Conservation (phyloP, 2,797 vertebrate species). For the Schizopygopsis malacanthus region DNA sequence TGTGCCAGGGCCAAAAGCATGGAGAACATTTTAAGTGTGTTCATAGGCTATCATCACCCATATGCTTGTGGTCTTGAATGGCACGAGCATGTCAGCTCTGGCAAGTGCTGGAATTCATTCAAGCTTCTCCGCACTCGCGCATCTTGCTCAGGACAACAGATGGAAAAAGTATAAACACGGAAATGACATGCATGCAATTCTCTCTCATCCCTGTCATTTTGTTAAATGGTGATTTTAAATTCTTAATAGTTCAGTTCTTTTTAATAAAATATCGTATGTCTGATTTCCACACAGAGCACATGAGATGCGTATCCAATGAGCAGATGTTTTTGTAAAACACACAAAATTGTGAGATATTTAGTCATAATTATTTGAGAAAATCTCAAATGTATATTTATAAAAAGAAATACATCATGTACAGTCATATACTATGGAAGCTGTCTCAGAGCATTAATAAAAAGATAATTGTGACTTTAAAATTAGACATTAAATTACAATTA, state of each 20-base stretch:
- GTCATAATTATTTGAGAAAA: constrained; percentile 2
- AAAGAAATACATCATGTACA: not conserved
- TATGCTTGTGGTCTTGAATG: constrained; percentile 50
- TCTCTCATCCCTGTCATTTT: not conserved
- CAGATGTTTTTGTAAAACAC: constrained; percentile 12
- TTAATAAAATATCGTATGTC: not conserved
- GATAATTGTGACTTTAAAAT: not conserved
- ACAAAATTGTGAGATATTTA: not conserved
- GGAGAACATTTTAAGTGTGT: constrained; percentile 50
- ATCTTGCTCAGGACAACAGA: constrained; percentile 35
- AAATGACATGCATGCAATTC: constrained; percentile 8
- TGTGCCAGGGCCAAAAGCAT: constrained; percentile 34
- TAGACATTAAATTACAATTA: not conserved
- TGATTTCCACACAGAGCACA: constrained; percentile 22
- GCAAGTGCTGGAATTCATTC: constrained; percentile 41
- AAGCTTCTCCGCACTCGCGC: constrained; percentile 25
- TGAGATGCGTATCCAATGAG: constrained; percentile 7
- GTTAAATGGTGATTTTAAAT: not conserved
- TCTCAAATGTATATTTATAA: not conserved
- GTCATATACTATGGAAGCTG: not conserved
- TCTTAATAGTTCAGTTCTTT: not conserved
- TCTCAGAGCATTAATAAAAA: not conserved
- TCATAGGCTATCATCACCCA: constrained; percentile 48
- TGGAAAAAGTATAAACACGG: constrained; percentile 26
- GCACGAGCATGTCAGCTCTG: constrained; percentile 45